Evolutionary conservation across 2,797 vertebrate genomes (phyloP), one percentile per base, ranked within the genome.

Genomic region (Myotis daubentonii): DNA sequence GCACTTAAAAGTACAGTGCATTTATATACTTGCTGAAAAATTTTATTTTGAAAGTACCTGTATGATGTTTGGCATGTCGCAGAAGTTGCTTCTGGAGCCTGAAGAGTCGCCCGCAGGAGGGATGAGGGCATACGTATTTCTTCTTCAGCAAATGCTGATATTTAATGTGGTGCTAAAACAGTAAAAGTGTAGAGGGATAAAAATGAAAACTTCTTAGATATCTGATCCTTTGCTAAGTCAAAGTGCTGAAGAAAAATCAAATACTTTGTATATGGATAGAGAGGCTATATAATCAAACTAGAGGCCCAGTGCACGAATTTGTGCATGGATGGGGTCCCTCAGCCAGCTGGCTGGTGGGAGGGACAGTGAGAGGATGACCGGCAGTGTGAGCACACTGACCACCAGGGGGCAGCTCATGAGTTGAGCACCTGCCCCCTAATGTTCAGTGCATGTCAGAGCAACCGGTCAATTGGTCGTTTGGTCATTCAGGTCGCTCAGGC

Each of bases 91-190:
- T 99, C 98, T 99, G 99, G 70, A 99, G 99, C 41, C 99, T 98
- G 97, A 99, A 99, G 57, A 99, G 99, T 68, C 99, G 98, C 92
- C 99, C 99, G 22, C 99, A 99, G 38, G 99, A 99, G 30, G 99
- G 99, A 94, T 99, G 99, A 89, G 99, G 99, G 97, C 99, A 99
- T 12, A 99, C 99, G 0, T 99, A 99, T 95, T 99, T 99, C 98
- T 99, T 99, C 98, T 99, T 99, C 97, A 99, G 98, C 97, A 99
- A 98, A 98, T 99, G 99, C 98, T 99, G 99, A 97, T 99, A 99
- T 98, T 99, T 99, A 97, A 99, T 99, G 96, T 99, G 99, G 97
- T 99, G 99, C 99, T 99, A 97, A 72, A 81, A 93, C 8, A 96
- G 44, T 2, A 55, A 93, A 81, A 91, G 74, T 20, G 5, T 51